Evolutionary conservation across 1,140 invertebrate species (phyloP).

Genomic region (Brachionus asplanchnoidis): DNA sequence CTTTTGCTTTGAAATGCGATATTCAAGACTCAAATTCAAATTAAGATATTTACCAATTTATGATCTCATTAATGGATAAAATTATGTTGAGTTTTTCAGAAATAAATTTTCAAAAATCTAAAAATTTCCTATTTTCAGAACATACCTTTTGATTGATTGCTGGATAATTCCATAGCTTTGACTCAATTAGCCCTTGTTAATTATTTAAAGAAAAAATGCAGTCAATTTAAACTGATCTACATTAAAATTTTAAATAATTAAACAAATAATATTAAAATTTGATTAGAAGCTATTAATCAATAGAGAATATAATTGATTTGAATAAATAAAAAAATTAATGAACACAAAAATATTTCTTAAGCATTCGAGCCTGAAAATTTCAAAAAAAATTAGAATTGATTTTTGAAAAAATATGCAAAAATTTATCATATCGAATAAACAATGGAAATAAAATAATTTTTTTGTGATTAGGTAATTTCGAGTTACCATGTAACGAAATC

Average conservation of each 20-base stretch:
- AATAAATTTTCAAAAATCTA: neutral
- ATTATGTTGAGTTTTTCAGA: neutral
- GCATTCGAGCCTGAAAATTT: too few species aligned
- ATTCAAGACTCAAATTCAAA: neutral
- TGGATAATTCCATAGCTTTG: neutral
- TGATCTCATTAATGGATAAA: neutral
- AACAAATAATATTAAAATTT: neutral
- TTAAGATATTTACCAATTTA: neutral
- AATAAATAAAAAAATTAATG: too few species aligned
- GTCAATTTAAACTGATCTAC: neutral
- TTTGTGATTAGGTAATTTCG: neutral
- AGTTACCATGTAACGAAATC: conserved; percentile 1
- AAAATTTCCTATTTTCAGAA: too few species aligned
- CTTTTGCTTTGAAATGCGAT: neutral
- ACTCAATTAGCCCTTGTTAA: neutral
- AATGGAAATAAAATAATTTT: neutral
- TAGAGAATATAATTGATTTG: too few species aligned
- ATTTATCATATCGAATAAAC: neutral
- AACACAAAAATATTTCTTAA: too few species aligned
- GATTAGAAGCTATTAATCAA: neutral
- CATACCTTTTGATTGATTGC: too few species aligned
- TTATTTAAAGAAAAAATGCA: neutral
- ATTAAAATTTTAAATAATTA: neutral
- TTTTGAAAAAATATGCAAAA: neutral
- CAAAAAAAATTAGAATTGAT: too few species aligned